Conservation (phyloP, 2,113 vertebrate species). For the Gulo gulo region DNA sequence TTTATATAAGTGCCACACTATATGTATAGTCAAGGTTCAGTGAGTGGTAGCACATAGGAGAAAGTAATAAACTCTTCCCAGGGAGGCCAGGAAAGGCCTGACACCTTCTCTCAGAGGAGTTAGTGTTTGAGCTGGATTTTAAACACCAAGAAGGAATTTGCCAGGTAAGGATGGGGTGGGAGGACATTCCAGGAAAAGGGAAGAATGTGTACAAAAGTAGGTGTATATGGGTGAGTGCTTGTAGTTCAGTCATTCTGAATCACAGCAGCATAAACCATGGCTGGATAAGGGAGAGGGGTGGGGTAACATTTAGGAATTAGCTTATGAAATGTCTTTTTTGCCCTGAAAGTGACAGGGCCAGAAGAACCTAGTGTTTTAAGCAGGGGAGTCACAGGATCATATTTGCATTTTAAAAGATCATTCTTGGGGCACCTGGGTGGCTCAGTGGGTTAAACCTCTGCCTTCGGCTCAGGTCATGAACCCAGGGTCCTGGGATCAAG, state of each 20-base stretch:
- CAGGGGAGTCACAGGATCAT: background rate
- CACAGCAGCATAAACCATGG: background rate
- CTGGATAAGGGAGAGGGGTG: background rate
- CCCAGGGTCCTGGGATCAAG: too few species aligned
- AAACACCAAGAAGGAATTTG: conserved; percentile 37
- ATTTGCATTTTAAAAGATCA: conserved; percentile 39
- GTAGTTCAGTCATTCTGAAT: background rate
- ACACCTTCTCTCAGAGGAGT: conserved; percentile 32
- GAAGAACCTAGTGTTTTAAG: background rate
- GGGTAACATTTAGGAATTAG: background rate
- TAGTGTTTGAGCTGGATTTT: conserved; percentile 29
- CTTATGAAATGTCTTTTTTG: background rate
- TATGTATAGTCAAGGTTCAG: conserved; percentile 53
- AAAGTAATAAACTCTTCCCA: conserved; percentile 55
- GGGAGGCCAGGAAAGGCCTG: conserved; percentile 31
- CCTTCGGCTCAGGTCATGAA: too few species aligned
- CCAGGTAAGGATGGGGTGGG: background rate
- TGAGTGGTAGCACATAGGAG: conserved; percentile 42
- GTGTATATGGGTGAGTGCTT: background rate
- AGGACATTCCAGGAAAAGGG: background rate
- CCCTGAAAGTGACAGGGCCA: background rate
- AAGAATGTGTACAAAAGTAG: background rate
- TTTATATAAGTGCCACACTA: conserved; percentile 55
- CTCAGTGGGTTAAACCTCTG: too few species aligned
- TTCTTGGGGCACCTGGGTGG: background rate